Base-by-base conservation (phyloP, 2,113 vertebrate genomes). In the Thunnus thynnus region DNA sequence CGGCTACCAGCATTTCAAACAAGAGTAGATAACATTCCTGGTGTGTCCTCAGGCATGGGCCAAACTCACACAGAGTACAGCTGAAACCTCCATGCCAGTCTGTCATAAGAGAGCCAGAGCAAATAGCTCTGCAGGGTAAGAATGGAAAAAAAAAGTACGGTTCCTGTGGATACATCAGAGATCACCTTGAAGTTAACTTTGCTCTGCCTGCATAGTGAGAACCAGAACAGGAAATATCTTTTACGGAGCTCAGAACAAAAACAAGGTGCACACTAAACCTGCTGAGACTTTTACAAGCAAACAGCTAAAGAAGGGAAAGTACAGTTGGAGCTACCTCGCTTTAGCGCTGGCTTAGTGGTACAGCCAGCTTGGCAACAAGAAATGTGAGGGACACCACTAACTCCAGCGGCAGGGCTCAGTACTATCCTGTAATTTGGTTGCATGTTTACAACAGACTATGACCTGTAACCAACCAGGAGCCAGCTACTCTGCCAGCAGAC, bases 21-120 rank as follows among this genome's bases (percentile, higher is more conserved):
- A 7, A 70, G 54, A 72, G 57, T 22, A 87, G 92, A 94, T 94
- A 93, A 94, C 84, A 95, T 95, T 94, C 93, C 92, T 92, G 75
- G 41, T 72, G 87, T 79, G 82, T 92, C 84, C 81, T 92, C 85
- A 82, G 80, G 83, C 90, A 70, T 76, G 62, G 84, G 57, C 66
- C 72, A 69, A 76, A 75, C 48, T 82, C 80, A 90, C 85, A 74
- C 56, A 32, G 51, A 25, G 70, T 67, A 72, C 54, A 55, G 72
- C 58, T 78, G 41, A 76, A 88, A 82, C 46, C 44, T 75, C 18
- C 16, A 46, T n/a, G 58, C 74, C 63, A 88, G 77, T 60, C 22
- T 64, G 48, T 51, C 64, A 62, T 64, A 48, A 41, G 62, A 76
- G 63, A 63, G 57, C 52, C 58, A 64, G 72, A 57, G 32, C 10